phyloP scores from a whole-genome alignment of 2,888 invertebrate genomes.

The Volucella inflata region DNA sequence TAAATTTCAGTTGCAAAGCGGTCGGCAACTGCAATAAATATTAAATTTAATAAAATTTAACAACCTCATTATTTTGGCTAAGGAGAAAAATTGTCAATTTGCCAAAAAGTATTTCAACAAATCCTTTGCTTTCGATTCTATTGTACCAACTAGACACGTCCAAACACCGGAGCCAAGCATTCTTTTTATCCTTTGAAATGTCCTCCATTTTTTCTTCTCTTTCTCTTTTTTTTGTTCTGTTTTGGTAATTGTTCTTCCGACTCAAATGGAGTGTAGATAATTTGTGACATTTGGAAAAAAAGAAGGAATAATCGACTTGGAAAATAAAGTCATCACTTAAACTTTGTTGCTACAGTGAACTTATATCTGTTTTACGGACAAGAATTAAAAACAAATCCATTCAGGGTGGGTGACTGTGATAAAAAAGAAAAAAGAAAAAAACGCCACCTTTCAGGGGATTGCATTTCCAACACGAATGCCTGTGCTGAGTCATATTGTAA shows the following conservation, averaged over 20 bases:
- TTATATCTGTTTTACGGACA: slow-evolving; percentile 33
- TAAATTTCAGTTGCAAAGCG: slow-evolving; percentile 11
- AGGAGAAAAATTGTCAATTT: slow-evolving; percentile 48
- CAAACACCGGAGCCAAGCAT: slow-evolving; percentile 5
- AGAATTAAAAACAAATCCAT: slow-evolving; percentile 13
- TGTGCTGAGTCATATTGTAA: slow-evolving; percentile 19
- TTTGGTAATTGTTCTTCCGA: not conserved
- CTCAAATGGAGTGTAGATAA: slow-evolving; percentile 48
- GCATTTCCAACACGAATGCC: slow-evolving; percentile 44
- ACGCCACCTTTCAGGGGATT: slow-evolving; percentile 9
- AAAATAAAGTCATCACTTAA: slow-evolving; percentile 34
- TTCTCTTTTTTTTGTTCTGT: slow-evolving; percentile 3
- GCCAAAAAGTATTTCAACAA: slow-evolving; percentile 37
- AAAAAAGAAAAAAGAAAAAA: slow-evolving; percentile 3
- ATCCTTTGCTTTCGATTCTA: slow-evolving; percentile 22
- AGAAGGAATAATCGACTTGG: not conserved
- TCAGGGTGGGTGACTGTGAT: not conserved
- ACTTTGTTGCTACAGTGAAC: not conserved
- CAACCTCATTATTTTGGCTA: slow-evolving; percentile 57
- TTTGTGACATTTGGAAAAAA: slow-evolving; percentile 13
- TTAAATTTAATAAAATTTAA: slow-evolving; percentile 67
- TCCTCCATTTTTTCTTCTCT: too few relatives aligned
- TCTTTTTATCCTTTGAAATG: not conserved
- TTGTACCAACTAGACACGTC: slow-evolving; percentile 19
- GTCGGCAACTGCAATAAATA: slow-evolving; percentile 59